Evolutionary conservation across 2,113 vertebrate species (phyloP), one percentile per base, ranked within the genome.

Genomic region (Strix aluco): DNA sequence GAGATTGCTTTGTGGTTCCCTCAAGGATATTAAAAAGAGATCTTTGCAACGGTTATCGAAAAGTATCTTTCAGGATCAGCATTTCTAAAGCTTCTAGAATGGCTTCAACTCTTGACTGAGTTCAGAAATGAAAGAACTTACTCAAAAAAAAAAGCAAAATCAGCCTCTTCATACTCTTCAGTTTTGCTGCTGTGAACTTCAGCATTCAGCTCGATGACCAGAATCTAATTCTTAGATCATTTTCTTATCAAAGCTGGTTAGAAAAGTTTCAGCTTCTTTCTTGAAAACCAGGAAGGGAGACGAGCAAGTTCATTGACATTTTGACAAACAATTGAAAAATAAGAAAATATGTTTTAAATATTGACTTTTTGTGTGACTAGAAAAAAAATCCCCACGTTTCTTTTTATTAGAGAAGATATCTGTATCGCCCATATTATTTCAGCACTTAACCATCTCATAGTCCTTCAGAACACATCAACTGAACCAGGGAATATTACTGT

Each of bases 1-100:
- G 75, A 95, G 67, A 92, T 83, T 78, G 71, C 71, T 83, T 57
- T 69, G 23, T 59, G 78, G 51, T 27, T 92, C 79, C 49, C 82
- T 88, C 59, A 78, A 93, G 85, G 92, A 95, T 96, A 96, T 90
- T 93, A 96, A 94, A 95, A 79, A 88, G 80, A 62, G 25, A 92
- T 86, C 79, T 92, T 59, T 52, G 85, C 82, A 55, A 51, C 49
- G 58, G 82, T 91, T 96, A 93, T 93, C 96, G 90, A 66, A 93
- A 93, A 93, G 20, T 34, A 95, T 90, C 93, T 86, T 94, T 86
- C 67, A 90, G 55, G 51, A 86, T 86, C 96, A 86, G 92, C 62
- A 77, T 88, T 95, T 94, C 59, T 66, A 81, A 93, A 88, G 67
- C 75, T 92, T 86, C 88, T 58, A 59, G 63, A 86, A 92, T 2